These are phyloP conservation scores for Macrobrachium nipponense DNA, from an alignment of 1,140 invertebrate species.

Conservation along the genomic window DNA sequence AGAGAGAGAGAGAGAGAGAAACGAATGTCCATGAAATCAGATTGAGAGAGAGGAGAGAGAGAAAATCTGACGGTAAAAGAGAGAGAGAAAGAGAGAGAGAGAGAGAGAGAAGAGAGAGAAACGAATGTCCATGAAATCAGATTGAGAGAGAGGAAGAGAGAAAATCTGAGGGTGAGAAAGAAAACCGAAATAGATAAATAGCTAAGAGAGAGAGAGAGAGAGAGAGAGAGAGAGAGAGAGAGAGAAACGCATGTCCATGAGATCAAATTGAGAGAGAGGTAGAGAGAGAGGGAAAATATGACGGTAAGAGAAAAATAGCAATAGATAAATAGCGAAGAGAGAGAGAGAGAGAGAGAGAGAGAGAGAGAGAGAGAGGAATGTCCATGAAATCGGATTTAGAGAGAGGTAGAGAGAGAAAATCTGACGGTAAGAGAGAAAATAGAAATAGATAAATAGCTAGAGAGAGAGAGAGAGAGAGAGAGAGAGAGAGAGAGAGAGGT, in stretches of 20 bases:
- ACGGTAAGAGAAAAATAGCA: neutral
- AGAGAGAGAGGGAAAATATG: too few species aligned
- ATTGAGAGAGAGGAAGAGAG: neutral
- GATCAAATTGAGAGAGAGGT: neutral
- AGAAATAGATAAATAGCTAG: neutral
- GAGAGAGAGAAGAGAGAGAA: slow-evolving; percentile 14
- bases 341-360: too few species aligned
- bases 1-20: slow-evolving; percentile 4
- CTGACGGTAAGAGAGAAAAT: neutral
- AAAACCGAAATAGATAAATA: too few species aligned
- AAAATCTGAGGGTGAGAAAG: too few species aligned
- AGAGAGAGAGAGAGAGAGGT: slow-evolving; percentile 3
- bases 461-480: neutral
- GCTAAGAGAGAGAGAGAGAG: too few species aligned
- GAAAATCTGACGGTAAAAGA: neutral
- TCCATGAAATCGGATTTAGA: neutral
- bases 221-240: neutral
- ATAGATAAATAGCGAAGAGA: neutral
- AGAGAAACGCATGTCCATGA: too few species aligned
- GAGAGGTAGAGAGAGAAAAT: too few species aligned
- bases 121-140: too few species aligned
- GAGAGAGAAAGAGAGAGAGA: neutral
- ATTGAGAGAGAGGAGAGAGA: neutral
- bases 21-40: neutral
- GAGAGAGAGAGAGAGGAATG: slow-evolving; percentile 9